These are phyloP conservation scores for Cyclophora albipunctata DNA, from an alignment of 2,888 invertebrate genomes.

Conservation along the genomic window DNA sequence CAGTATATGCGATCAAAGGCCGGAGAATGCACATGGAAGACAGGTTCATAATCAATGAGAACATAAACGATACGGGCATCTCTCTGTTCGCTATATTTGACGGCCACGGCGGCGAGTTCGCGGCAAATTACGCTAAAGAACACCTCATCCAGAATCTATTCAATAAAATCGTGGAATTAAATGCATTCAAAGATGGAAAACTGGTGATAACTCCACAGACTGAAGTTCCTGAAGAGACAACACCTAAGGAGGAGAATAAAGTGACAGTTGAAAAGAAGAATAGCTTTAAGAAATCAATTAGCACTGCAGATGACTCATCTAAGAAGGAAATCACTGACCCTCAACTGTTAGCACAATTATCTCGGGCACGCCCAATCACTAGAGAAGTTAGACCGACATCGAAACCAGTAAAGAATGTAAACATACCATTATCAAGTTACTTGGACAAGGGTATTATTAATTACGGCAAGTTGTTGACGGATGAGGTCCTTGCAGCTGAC, in stretches of 20 bases:
- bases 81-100: constrained; percentile 95
- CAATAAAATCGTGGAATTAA: constrained; percentile 84
- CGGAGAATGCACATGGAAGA: constrained; percentile 95
- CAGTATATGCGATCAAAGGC: constrained; percentile 93
- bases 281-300: constrained; percentile 80
- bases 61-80: constrained; percentile 88
- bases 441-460: constrained; percentile 85
- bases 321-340: constrained; percentile 80
- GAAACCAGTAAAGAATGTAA: constrained; percentile 60
- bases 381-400: constrained; percentile 74
- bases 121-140: constrained; percentile 93
- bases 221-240: constrained; percentile 49
- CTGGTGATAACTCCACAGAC: constrained; percentile 39
- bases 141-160: constrained; percentile 87
- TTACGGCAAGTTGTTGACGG: constrained; percentile 86
- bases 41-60: constrained; percentile 90
- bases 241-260: constrained; percentile 55
- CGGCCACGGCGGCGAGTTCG: constrained; percentile 96
- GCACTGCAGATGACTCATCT: constrained; percentile 75
- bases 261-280: constrained; percentile 72
- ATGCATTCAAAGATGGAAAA: constrained; percentile 79
- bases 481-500: constrained; percentile 91
- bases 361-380: constrained; percentile 75
- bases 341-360: constrained; percentile 78
- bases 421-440: constrained; percentile 77